Conservation (phyloP, 1,140 invertebrate genomes). For the Heliconius hewitsoni region DNA sequence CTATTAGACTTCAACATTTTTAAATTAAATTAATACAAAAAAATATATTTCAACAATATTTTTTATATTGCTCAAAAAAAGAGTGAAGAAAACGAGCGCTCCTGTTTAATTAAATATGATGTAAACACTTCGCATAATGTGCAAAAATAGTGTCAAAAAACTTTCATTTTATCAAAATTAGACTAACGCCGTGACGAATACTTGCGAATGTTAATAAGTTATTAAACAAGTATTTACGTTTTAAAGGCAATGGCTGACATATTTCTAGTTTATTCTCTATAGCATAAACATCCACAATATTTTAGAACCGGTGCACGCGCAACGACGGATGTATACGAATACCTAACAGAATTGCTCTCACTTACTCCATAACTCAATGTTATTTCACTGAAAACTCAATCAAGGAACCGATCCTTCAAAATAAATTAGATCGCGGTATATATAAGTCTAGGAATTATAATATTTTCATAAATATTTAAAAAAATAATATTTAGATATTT, state of each 20-base stretch:
- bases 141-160: not conserved
- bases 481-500: not conserved
- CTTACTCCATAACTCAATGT: conserved; percentile 58
- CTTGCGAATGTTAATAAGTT: not conserved
- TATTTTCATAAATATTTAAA: not conserved
- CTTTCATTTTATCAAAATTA: conserved; percentile 13
- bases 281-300: conserved; percentile 46
- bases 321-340: conserved; percentile 70
- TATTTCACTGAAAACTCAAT: conserved; percentile 47
- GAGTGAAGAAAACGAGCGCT: not conserved
- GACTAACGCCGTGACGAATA: not conserved
- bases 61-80: not conserved
- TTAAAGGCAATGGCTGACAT: not conserved
- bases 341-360: conserved; percentile 53
- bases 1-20: not conserved
- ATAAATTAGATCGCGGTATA: conserved; percentile 27
- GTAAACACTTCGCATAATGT: not conserved
- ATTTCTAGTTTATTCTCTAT: conserved; percentile 21
- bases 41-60: not conserved
- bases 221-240: conserved; percentile 4
- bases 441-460: not conserved
- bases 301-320: conserved; percentile 59
- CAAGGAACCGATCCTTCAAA: conserved; percentile 60
- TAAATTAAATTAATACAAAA: not conserved
- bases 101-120: conserved; percentile 4